Evolutionary conservation across 2,888 invertebrate species (phyloP).

Genomic region (Phyllotreta cruciferae): DNA sequence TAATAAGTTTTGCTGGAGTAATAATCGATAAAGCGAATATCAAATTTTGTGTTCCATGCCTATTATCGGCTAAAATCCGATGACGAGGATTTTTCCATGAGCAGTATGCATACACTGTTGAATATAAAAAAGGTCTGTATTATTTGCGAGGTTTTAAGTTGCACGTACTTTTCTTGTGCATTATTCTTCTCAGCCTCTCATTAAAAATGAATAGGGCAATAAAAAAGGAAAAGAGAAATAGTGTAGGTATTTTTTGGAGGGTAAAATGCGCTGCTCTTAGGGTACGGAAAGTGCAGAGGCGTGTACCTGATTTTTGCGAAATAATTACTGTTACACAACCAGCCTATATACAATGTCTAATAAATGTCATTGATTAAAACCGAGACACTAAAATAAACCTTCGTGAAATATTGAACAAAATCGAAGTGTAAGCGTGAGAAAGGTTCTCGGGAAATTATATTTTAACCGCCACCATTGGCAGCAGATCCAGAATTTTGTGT

Average conservation of each 20-base stretch:
- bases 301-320: neutral
- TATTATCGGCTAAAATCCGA: too few relatives aligned
- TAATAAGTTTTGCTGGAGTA: too few relatives aligned
- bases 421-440: neutral
- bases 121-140: conserved; percentile 20
- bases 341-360: too few relatives aligned
- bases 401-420: too few relatives aligned
- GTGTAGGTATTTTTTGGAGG: conserved; percentile 10
- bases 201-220: conserved; percentile 27
- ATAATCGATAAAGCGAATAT: too few relatives aligned
- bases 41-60: too few relatives aligned
- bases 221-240: conserved; percentile 18
- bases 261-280: neutral
- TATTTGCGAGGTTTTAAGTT: conserved; percentile 13
- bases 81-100: neutral
- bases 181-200: conserved; percentile 13
- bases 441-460: neutral
- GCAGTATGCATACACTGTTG: neutral
- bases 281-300: neutral
- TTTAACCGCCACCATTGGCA: neutral
- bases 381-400: too few relatives aligned
- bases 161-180: conserved; percentile 16
- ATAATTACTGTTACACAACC: too few relatives aligned
- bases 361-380: too few relatives aligned
- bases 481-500: conserved; percentile 3